phyloP scores from a whole-genome alignment of 2,797 vertebrate genomes.

The Ataeniobius toweri region DNA sequence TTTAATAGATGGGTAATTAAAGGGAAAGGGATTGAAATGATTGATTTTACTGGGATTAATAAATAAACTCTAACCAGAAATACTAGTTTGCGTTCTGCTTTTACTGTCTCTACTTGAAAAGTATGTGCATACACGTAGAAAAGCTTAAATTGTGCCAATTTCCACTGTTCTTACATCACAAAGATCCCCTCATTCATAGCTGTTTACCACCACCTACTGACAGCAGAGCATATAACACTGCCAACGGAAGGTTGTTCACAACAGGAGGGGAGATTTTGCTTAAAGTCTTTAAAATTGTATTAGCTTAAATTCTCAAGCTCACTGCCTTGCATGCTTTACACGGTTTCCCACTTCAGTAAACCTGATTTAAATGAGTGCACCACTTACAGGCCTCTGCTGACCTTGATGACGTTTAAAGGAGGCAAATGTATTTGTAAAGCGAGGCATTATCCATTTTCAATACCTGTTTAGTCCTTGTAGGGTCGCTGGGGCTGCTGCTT shows the following conservation, averaged over 20 bases:
- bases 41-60: slow-evolving; percentile 16
- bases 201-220: slow-evolving; percentile 64
- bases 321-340: neutral
- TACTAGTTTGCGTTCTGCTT: slow-evolving; percentile 10
- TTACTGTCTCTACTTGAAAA: neutral
- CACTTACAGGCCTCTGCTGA: neutral
- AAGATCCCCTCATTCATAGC: slow-evolving; percentile 20
- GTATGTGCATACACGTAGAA: neutral
- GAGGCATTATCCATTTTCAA: neutral
- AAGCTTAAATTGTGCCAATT: neutral
- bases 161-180: neutral
- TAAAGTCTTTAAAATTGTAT: neutral
- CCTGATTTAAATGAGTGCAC: neutral
- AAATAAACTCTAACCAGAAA: slow-evolving; percentile 53
- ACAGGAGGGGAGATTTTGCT: neutral
- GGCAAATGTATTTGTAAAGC: neutral
- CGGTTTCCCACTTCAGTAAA: neutral
- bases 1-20: slow-evolving; percentile 36
- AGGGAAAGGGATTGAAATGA: neutral
- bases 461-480: neutral
- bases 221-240: slow-evolving; percentile 17
- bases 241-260: neutral
- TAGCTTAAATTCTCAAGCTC: neutral
- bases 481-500: neutral
- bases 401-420: neutral